Base-by-base conservation (phyloP, 1,140 invertebrate species). In the Zaprionus taronus region DNA sequence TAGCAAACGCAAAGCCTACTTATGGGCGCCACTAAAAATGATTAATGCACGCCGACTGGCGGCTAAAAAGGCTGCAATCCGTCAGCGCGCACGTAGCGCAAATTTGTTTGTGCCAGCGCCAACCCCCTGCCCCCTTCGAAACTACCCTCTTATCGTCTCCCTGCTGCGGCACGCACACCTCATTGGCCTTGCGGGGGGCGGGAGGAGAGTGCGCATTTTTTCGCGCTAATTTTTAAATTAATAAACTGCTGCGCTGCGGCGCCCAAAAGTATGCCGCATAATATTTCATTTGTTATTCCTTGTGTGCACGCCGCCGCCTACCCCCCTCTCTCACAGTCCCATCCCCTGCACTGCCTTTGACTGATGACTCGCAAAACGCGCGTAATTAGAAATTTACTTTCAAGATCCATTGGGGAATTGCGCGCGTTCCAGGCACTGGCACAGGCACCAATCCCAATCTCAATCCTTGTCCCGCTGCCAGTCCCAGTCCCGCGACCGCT, bases 361-460 rank as follows among this genome's bases (percentile, higher is more conserved):
- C 85, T 90, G 85, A 89, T 89, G 85, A 89, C 85, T 89, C 76
- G 85, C 79, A 89, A 89, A 89, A 89, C 72, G 85, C 85, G 85
- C 85, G 85, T 89, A 89, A 89, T 89, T 89, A 89, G 85, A 89
- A 89, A 89, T 89, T 89, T 89, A 89, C 85, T 89, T 89, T 89
- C 85, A 89, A 89, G 85, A 90, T 87, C 85, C 85, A 89, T 81
- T 90, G 85, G 85, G 85, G 85, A 89, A 89, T 89, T 90, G 79
- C 82, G 79, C 82, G 81, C 51, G 74, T 72, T 55, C 20, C 68
- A 47, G 15, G 36, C 61, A 20, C 51, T 11, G 34, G 24, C 62
- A 55, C 17, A 44, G 31, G 41, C 34, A n/a, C 47, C 31, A 28
- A 22, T 15, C 15, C 49, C 34, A 51, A 34, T 34, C 44, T 12